Evolutionary conservation across 2,888 invertebrate genomes (phyloP), one percentile per base, ranked within the genome.

Genomic region (Heterodera filipjevi): DNA sequence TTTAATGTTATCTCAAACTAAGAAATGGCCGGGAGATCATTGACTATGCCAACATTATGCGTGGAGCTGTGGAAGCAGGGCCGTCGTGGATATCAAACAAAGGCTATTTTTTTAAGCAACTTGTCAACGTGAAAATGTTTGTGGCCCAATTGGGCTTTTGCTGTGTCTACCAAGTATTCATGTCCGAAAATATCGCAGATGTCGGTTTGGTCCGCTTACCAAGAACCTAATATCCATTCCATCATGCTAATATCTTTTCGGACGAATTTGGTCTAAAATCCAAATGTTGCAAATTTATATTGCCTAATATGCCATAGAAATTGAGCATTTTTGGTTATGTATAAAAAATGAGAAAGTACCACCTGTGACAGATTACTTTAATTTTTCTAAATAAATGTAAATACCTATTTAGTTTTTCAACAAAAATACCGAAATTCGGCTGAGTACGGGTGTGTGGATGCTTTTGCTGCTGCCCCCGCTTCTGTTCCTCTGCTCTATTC

Each of bases 71-170:
- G 8, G 87, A 88, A 79, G 71, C 85, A 30, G 88, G 88, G 14
- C 88, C 88, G 0, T 66, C 82, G 0, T 87, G 87, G 86, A 84
- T 89, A n/a, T 71, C 84, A 46, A 81, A 82, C 12, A 81, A 81
- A 30, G 87, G 88, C 33, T 87, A 89, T 77, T 79, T 85, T 39
- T 75, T 75, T n/a, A 75, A 75, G n/a, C 85, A 87, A 76, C 77
- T 89, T 44, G 93, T 95, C 81, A 95, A 95, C 90, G 90, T 93
- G 83, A 95, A 95, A 91, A 91, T 96, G 83, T 94, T 95, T 88
- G 92, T 95, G 86, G 96, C 96, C 68, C 96, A 96, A 92, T 91
- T 96, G 88, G 96, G 96, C 73, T 96, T 96, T 91, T 96, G 96
- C 90, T 95, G 95, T 90, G 95, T 96, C 14, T 96, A 96, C 91